phyloP scores from a whole-genome alignment of 2,113 vertebrate genomes.

The Ranitomeya variabilis region DNA sequence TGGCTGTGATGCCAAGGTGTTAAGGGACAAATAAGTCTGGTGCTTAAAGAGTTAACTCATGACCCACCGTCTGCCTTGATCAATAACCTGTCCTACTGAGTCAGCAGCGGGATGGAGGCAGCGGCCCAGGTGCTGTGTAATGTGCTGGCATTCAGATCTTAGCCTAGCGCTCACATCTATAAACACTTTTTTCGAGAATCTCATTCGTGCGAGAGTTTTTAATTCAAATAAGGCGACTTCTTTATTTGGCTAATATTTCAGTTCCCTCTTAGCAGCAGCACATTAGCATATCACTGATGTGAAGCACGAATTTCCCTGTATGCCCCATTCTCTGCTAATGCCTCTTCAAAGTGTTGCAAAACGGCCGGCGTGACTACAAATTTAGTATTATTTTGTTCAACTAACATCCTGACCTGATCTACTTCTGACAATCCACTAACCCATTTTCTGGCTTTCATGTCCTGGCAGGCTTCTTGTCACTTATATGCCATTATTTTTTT shows the following conservation, averaged over 20 bases:
- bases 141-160: neutral
- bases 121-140: neutral
- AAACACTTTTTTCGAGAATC: neutral
- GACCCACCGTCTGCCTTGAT: neutral
- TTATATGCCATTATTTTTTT: neutral
- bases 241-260: constrained; percentile 38
- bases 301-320: neutral
- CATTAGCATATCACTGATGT: constrained; percentile 42
- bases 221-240: constrained; percentile 13
- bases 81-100: neutral
- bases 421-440: constrained; percentile 21
- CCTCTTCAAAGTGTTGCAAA: constrained; percentile 4
- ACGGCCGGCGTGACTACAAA: neutral
- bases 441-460: constrained; percentile 14
- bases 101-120: neutral
- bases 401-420: constrained; percentile 29
- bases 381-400: constrained; percentile 18
- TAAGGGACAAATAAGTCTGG: no score
- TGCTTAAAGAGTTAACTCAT: neutral
- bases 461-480: neutral
- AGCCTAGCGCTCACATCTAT: neutral
- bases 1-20: no score
- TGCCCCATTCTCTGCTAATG: neutral
- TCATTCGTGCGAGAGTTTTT: neutral
- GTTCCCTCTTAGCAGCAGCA: neutral